Evolutionary conservation across 1,140 invertebrate genomes (phyloP).

Genomic region (Solenopsis invicta): DNA sequence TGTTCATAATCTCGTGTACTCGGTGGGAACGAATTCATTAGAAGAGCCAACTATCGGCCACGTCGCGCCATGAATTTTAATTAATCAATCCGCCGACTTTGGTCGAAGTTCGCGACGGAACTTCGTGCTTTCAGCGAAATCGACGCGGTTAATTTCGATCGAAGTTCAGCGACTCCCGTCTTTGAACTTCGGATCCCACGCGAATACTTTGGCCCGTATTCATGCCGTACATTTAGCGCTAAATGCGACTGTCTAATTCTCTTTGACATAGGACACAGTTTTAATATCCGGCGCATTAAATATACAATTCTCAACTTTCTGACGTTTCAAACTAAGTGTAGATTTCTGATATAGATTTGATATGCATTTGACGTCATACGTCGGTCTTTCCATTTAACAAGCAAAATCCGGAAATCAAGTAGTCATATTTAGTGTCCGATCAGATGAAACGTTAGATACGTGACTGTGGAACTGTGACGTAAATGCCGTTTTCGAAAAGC

Average conservation of each 20-base stretch:
- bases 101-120: constrained; percentile 54
- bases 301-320: constrained; percentile 8
- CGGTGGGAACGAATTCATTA: constrained; percentile 58
- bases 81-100: constrained; percentile 64
- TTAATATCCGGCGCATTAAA: constrained; percentile 8
- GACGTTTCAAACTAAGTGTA: neutral
- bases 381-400: neutral
- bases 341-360: neutral
- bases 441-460: constrained; percentile 22
- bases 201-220: constrained; percentile 57
- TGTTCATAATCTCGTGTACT: constrained; percentile 50
- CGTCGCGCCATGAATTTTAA: constrained; percentile 63
- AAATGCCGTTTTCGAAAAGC: constrained; percentile 48
- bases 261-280: constrained; percentile 19
- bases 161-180: constrained; percentile 58
- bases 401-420: neutral
- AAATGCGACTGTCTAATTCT: constrained; percentile 54
- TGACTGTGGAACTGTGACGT: constrained; percentile 27
- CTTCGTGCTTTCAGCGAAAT: constrained; percentile 62
- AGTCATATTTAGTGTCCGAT: neutral
- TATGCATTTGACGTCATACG: neutral
- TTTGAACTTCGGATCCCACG: constrained; percentile 61
- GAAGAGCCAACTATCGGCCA: constrained; percentile 59
- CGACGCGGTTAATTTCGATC: constrained; percentile 65
- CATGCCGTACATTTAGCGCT: constrained; percentile 27